Conservation (phyloP, 2,888 invertebrate species). For the Sympetrum striolatum region DNA sequence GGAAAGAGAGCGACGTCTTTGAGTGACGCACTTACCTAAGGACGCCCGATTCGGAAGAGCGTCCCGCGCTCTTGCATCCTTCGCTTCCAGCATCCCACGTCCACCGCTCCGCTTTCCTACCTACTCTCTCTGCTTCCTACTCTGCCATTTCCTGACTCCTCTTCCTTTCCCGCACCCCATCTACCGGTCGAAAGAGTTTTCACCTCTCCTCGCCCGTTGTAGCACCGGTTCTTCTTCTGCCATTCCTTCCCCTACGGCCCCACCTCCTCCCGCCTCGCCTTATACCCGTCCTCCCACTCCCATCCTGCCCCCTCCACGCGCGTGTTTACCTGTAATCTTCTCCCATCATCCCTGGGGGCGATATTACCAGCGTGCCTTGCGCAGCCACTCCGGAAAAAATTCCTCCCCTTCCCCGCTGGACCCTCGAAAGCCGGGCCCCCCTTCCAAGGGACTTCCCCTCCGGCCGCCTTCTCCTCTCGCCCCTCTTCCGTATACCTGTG, state of each 20-base stretch:
- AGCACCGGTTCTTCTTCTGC: constrained; percentile 21
- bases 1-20: neutral
- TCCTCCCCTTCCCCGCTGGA: neutral
- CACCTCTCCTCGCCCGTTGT: neutral
- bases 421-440: neutral
- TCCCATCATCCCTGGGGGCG: constrained; percentile 31
- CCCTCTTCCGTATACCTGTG: constrained; percentile 4
- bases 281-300: neutral
- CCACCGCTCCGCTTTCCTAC: neutral
- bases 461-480: neutral
- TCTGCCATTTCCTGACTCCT: neutral
- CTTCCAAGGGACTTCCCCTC: neutral
- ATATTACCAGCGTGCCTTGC: constrained; percentile 37
- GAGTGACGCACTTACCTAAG: neutral
- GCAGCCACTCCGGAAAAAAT: constrained; percentile 36
- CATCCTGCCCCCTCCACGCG: neutral
- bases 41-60: neutral
- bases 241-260: neutral
- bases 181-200: neutral
- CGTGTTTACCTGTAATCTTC: constrained; percentile 42
- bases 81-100: neutral
- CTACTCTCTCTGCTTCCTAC: neutral
- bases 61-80: neutral
- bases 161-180: neutral
- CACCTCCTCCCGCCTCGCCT: neutral